A percentile compares a stretch with the other conserved stretches of the same genome.
These are phyloP conservation scores for Balaenoptera acutorostrata DNA, from an alignment of 2,113 vertebrate species.

Conservation along the genomic window DNA sequence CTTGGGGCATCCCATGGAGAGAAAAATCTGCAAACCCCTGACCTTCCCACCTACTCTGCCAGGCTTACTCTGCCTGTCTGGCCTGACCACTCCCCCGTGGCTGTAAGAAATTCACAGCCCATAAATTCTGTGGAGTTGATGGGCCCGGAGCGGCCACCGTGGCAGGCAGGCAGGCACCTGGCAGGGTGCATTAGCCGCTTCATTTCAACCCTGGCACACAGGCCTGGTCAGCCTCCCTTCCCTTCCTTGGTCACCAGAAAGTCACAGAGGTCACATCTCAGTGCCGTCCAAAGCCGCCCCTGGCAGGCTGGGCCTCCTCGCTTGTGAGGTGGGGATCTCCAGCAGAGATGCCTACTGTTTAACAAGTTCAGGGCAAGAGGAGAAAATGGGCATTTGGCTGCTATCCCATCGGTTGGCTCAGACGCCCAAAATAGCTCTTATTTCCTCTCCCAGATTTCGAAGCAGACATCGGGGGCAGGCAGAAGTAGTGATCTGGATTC, in stretches of 20 bases:
- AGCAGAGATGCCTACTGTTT: background rate
- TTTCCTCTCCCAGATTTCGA: background rate
- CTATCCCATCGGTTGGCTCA: background rate
- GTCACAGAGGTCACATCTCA: background rate
- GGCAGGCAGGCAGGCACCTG: slow-evolving; percentile 12
- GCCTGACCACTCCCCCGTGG: background rate
- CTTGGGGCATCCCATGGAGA: background rate
- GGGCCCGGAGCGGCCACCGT: rapidly evolving
- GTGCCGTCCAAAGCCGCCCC: background rate
- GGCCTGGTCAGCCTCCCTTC: background rate
- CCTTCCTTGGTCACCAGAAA: background rate
- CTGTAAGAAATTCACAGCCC: slow-evolving; percentile 45
- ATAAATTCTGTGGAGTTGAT: background rate
- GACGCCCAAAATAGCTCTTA: background rate
- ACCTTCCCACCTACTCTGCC: background rate
- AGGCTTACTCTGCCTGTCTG: background rate
- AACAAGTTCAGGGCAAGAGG: background rate
- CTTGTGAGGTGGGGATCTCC: background rate
- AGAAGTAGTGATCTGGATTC: background rate
- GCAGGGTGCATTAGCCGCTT: background rate
- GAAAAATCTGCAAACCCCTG: background rate
- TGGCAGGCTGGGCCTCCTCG: background rate
- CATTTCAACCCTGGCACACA: background rate
- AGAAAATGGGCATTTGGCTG: background rate
- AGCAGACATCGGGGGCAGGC: background rate